These are phyloP conservation scores for Bovichtus diacanthus DNA, from an alignment of 2,797 vertebrate species.

Conservation along the genomic window DNA sequence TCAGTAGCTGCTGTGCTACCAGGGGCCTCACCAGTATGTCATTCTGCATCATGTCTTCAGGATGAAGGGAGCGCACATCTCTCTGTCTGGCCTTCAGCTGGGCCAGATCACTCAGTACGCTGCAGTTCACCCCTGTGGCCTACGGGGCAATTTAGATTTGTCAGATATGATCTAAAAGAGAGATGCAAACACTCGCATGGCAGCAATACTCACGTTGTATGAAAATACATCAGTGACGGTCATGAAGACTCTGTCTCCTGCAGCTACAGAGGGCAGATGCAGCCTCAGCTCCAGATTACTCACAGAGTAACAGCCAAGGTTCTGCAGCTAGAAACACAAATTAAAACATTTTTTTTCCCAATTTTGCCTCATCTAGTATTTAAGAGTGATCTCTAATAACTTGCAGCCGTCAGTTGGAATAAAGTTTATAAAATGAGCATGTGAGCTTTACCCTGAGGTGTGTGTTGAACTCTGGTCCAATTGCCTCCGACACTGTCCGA, in stretches of 20 bases:
- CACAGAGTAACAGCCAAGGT: slow-evolving; percentile 90
- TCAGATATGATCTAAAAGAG: slow-evolving; percentile 33
- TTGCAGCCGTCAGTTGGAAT: background rate
- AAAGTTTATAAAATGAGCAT: background rate
- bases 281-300: slow-evolving; percentile 87
- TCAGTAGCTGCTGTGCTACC: slow-evolving; percentile 14
- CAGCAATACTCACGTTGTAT: slow-evolving; percentile 88
- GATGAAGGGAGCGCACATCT: slow-evolving; percentile 82
- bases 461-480: slow-evolving; percentile 92
- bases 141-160: slow-evolving; percentile 42
- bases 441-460: slow-evolving; percentile 85
- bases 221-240: slow-evolving; percentile 86
- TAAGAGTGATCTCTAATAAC: background rate
- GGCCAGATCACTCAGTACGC: slow-evolving; percentile 80
- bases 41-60: slow-evolving; percentile 88
- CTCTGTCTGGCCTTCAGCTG: slow-evolving; percentile 76
- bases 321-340: slow-evolving; percentile 87
- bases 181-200: background rate
- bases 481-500: slow-evolving; percentile 83
- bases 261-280: slow-evolving; percentile 88
- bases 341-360: too few species aligned
- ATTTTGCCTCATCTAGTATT: background rate
- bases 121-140: slow-evolving; percentile 88
- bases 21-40: slow-evolving; percentile 86
- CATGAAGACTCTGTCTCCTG: slow-evolving; percentile 86